A percentile compares a stretch with the other conserved stretches of the same genome.
Evolutionary conservation across 2,113 vertebrate species (phyloP).

Genomic region (Neoarius graeffei): DNA sequence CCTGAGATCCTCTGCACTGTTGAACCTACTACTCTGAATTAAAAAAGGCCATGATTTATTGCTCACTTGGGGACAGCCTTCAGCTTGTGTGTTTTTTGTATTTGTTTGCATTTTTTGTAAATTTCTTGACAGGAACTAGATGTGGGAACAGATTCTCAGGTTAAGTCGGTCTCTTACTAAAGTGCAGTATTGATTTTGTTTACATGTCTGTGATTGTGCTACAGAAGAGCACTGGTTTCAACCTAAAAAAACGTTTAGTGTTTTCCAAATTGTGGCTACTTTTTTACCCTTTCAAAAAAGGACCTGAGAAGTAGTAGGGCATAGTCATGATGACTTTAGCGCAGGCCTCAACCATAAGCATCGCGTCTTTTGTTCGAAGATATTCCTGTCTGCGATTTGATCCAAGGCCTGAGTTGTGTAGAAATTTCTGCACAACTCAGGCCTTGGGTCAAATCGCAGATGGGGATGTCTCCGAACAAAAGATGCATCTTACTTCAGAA

Average conservation of each 20-base stretch:
- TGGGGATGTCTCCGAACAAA: too few species aligned
- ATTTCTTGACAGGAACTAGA: not conserved
- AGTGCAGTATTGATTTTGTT: not conserved
- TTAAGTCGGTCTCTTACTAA: not conserved
- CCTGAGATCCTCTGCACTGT: not conserved
- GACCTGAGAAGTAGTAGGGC: too few species aligned
- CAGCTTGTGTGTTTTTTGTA: not conserved
- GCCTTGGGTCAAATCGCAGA: too few species aligned
- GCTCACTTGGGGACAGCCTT: too few species aligned
- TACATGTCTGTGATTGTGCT: not conserved
- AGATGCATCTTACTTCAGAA: too few species aligned
- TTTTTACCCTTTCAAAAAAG: not conserved
- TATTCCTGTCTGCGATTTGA: not conserved
- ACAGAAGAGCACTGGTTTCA: not conserved
- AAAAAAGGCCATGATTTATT: not conserved
- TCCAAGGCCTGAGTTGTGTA: not conserved
- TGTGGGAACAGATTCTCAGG: too few species aligned
- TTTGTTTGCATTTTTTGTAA: conserved; percentile 15
- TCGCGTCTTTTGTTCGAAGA: not conserved
- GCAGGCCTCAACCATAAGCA: not conserved
- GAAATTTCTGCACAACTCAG: not conserved
- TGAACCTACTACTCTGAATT: not conserved
- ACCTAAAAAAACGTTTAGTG: not conserved
- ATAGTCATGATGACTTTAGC: not conserved
- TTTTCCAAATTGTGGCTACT: not conserved